A percentile compares a stretch with the other conserved stretches of the same genome.
Evolutionary conservation across 2,113 vertebrate species (phyloP).

Genomic region (Urocitellus parryii): DNA sequence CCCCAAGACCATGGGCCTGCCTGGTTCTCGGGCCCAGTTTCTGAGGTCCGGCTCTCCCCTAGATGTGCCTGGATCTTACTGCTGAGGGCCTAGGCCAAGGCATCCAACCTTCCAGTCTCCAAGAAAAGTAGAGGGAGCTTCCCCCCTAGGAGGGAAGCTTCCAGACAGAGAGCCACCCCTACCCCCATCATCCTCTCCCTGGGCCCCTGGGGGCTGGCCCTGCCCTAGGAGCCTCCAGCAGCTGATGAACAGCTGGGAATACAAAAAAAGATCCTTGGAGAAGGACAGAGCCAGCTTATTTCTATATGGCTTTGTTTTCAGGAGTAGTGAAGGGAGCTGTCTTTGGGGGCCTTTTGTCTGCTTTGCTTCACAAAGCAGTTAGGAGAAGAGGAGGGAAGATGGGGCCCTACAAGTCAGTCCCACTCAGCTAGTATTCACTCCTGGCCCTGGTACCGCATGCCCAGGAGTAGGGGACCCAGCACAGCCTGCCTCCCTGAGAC

Average conservation of each 20-base stretch:
- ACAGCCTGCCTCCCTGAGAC: not conserved
- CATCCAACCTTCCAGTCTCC: not conserved
- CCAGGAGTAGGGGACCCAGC: not conserved
- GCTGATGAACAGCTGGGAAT: conserved; percentile 49
- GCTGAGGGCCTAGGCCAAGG: not conserved
- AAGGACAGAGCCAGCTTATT: not conserved
- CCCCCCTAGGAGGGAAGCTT: not conserved
- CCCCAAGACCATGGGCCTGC: not conserved
- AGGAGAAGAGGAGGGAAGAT: not conserved
- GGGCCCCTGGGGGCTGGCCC: not conserved
- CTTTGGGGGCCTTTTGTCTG: not conserved
- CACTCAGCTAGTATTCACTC: not conserved
- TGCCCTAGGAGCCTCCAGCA: not conserved
- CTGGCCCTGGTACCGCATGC: accelerated
- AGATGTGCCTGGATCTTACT: not conserved
- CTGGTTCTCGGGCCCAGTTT: not conserved
- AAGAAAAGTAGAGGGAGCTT: not conserved
- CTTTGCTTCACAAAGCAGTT: not conserved
- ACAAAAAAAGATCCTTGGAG: not conserved
- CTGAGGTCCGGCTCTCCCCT: not conserved
- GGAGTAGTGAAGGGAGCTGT: not conserved
- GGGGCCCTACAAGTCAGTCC: not conserved
- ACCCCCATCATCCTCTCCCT: not conserved
- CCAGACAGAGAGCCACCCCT: not conserved
- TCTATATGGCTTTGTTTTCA: not conserved